These are phyloP conservation scores for Dolichomitus sp. DNA, from an alignment of 2,888 invertebrate species.

Conservation along the genomic window DNA sequence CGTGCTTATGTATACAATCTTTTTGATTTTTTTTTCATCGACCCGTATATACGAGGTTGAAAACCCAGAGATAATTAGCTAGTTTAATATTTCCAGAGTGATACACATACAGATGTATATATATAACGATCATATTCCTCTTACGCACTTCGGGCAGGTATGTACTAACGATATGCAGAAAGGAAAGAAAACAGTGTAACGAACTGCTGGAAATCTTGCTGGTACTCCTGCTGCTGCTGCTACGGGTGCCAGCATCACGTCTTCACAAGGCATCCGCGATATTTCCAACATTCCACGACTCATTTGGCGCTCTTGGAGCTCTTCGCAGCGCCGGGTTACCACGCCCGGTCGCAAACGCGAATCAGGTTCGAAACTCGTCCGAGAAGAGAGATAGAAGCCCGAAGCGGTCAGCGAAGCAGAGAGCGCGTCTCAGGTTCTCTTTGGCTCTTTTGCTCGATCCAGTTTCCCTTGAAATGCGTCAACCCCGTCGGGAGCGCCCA, in stretches of 20 bases:
- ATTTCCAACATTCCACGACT: slow-evolving; percentile 75
- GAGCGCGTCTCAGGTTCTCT: slow-evolving; percentile 35
- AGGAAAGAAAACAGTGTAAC: slow-evolving; percentile 41
- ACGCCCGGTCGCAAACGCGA: slow-evolving; percentile 64
- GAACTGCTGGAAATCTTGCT: slow-evolving; percentile 31
- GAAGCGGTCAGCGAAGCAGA: slow-evolving; percentile 20
- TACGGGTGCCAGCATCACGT: slow-evolving; percentile 37
- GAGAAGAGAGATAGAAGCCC: slow-evolving; percentile 33
- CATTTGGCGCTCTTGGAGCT: slow-evolving; percentile 68
- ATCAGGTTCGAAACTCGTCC: slow-evolving; percentile 68
- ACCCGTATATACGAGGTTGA: slow-evolving; percentile 20
- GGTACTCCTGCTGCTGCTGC: slow-evolving; percentile 15
- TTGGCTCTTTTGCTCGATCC: slow-evolving; percentile 70
- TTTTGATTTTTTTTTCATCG: slow-evolving; percentile 22
- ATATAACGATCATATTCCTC: slow-evolving; percentile 14
- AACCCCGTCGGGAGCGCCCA: slow-evolving; percentile 75
- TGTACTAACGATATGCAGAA: slow-evolving; percentile 27
- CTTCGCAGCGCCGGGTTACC: slow-evolving; percentile 58
- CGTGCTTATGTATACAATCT: slow-evolving; percentile 26
- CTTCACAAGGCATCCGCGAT: slow-evolving; percentile 62
- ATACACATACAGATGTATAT: slow-evolving; percentile 1
- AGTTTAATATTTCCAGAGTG: slow-evolving; percentile 50
- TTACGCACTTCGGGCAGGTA: background rate
- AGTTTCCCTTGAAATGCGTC: slow-evolving; percentile 77
- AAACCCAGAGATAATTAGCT: slow-evolving; percentile 59